Evolutionary conservation across 2,888 invertebrate genomes (phyloP).

Genomic region (Athalia circularis): DNA sequence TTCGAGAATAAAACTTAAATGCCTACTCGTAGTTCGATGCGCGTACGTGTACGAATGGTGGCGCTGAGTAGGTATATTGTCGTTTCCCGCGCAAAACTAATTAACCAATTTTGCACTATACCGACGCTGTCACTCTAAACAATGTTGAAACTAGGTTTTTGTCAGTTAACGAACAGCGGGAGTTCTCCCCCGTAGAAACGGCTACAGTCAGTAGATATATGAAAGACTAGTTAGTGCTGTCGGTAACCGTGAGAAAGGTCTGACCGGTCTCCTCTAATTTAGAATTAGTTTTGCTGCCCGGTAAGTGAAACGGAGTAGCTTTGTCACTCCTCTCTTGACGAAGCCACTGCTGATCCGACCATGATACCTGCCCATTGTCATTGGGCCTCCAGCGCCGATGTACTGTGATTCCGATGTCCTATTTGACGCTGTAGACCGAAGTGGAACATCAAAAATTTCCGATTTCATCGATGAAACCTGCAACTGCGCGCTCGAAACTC

Average conservation of each 20-base stretch:
- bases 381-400: no score
- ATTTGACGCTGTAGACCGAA: no score
- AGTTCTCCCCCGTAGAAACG: conserved; percentile 33
- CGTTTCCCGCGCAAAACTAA: conserved; percentile 61
- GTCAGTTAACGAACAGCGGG: conserved; percentile 60
- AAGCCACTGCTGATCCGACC: no score
- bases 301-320: not conserved
- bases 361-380: no score
- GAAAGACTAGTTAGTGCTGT: conserved; percentile 41
- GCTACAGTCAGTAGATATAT: conserved; percentile 33
- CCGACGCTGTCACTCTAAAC: conserved; percentile 56
- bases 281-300: not conserved
- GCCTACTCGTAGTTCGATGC: not conserved
- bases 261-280: conserved; percentile 25
- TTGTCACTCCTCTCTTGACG: not conserved
- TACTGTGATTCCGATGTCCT: no score
- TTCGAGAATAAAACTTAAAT: no score
- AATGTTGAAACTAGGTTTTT: conserved; percentile 65
- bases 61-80: not conserved
- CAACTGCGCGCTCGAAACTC: no score
- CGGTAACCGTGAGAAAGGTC: conserved; percentile 30
- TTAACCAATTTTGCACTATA: conserved; percentile 65
- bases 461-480: no score
- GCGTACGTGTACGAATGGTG: not conserved
- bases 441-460: no score